These are phyloP conservation scores for Erithacus rubecula DNA, from an alignment of 2,797 vertebrate species.

Conservation along the genomic window DNA sequence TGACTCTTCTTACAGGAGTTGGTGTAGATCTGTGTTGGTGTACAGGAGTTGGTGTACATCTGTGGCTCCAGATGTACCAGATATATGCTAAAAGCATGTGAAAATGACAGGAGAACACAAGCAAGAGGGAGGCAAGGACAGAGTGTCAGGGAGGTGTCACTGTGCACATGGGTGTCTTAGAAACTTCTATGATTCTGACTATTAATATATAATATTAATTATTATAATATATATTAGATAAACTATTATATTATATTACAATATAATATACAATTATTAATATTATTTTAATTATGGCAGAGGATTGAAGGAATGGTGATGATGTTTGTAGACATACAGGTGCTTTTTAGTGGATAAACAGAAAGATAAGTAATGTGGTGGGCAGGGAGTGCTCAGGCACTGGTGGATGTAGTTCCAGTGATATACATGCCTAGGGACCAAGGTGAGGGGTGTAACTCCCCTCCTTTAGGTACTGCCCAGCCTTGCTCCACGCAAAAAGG, in stretches of 20 bases:
- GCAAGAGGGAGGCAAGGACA: not conserved
- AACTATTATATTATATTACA: too few relatives aligned
- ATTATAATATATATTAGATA: too few relatives aligned
- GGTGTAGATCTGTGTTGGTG: not conserved
- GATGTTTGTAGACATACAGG: not conserved
- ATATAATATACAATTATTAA: not conserved
- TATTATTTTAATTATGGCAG: not conserved
- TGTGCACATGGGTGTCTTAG: fast-evolving
- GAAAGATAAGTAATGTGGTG: not conserved
- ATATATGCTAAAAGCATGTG: fast-evolving
- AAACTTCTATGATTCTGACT: not conserved
- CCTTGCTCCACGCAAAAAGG: not conserved
- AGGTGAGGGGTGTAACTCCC: not conserved
- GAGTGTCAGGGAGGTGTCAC: not conserved
- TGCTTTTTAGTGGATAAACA: not conserved
- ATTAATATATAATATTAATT: too few relatives aligned
- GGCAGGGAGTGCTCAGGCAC: not conserved
- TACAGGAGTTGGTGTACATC: not conserved
- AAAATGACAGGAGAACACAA: not conserved
- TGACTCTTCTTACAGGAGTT: not conserved
- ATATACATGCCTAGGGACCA: not conserved
- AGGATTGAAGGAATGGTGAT: not conserved
- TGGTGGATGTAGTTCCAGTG: not conserved
- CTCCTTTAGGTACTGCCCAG: not conserved
- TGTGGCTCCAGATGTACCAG: not conserved